Evolutionary conservation across 37 sponge, comb jelly and placozoan genomes (phyloP), one percentile per base, ranked within the genome.

Genomic region (Oscarella lobularis): DNA sequence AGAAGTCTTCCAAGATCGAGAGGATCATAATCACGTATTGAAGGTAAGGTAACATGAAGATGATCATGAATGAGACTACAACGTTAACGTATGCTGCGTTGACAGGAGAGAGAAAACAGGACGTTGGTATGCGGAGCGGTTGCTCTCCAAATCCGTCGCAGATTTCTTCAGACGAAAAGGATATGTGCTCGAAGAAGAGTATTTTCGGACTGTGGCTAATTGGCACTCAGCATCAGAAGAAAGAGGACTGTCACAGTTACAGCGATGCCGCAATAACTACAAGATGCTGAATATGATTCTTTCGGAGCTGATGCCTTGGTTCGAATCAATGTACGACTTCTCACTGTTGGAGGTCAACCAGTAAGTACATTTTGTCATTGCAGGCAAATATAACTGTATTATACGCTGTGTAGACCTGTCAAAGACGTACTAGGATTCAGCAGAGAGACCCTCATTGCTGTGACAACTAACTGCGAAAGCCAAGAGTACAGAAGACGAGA

Each of bases 341-440:
- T 27, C 76, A 41, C 38, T 70, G 30, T 72, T 81, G 27, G 70
- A 81, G 38, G 82, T 81, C n/a, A 81, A 81, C 60, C 20, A 48
- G 60, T n/a, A n/a, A n/a, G n/a, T n/a, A n/a, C n/a, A n/a, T n/a
- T n/a, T 48, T 48, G 60, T 48, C 60, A n/a, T n/a, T n/a, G n/a
- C n/a, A 48, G 60, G 9, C 60, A 48, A 48, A 20, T 48, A 27
- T 48, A 9, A 9, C 60, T 20, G 9, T 48, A 20, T 48, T 48
- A 27, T n/a, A n/a, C n/a, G n/a, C n/a, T n/a, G n/a, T n/a, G n/a
- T 20, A 48, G 60, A 48, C 60, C 60, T 48, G 60, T 48, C 14
- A 48, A 48, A 48, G 60, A 20, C 60, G 20, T 48, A 27, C 9
- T 9, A 48, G 60, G 60, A 48, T 48, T 48, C 20, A 48, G 60